These are phyloP conservation scores for Harpalus rubripes DNA, from an alignment of 2,888 invertebrate genomes.

Conservation along the genomic window DNA sequence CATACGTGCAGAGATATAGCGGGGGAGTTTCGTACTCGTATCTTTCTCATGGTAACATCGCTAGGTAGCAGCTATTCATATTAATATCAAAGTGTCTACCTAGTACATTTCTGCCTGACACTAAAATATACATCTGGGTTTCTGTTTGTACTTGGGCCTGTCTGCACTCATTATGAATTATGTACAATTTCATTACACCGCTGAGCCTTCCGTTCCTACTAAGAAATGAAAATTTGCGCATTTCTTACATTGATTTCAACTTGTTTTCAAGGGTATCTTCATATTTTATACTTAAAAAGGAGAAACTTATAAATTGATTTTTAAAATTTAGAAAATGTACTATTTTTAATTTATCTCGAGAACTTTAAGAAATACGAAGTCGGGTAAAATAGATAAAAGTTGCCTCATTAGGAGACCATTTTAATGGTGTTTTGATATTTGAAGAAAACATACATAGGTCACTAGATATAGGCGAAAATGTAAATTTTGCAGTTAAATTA, in stretches of 20 bases:
- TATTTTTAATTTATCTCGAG: too few relatives aligned
- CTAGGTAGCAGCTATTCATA: conserved; percentile 64
- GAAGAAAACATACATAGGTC: too few relatives aligned
- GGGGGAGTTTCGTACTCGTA: not conserved
- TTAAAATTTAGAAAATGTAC: too few relatives aligned
- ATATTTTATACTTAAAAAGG: not conserved
- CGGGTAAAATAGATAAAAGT: too few relatives aligned
- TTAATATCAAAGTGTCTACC: conserved; percentile 61
- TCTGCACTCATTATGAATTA: conserved; percentile 66
- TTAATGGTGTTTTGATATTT: too few relatives aligned
- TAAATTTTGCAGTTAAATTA: too few relatives aligned
- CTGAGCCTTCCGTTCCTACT: not conserved
- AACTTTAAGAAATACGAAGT: too few relatives aligned
- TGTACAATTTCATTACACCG: conserved; percentile 65
- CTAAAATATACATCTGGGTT: conserved; percentile 66
- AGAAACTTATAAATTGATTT: not conserved
- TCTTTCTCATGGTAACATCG: conserved; percentile 10
- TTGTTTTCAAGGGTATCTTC: not conserved
- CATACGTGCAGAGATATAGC: not conserved
- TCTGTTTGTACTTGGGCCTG: conserved; percentile 64
- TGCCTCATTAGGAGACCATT: too few relatives aligned
- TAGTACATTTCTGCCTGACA: conserved; percentile 57
- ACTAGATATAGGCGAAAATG: too few relatives aligned
- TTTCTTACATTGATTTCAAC: conserved; percentile 7
- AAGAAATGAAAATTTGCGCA: conserved; percentile 49